Evolutionary conservation across 37 sponge, comb jelly and placozoan species (phyloP), one percentile per base, ranked within the genome.

Genomic region (Spongilla lacustris): DNA sequence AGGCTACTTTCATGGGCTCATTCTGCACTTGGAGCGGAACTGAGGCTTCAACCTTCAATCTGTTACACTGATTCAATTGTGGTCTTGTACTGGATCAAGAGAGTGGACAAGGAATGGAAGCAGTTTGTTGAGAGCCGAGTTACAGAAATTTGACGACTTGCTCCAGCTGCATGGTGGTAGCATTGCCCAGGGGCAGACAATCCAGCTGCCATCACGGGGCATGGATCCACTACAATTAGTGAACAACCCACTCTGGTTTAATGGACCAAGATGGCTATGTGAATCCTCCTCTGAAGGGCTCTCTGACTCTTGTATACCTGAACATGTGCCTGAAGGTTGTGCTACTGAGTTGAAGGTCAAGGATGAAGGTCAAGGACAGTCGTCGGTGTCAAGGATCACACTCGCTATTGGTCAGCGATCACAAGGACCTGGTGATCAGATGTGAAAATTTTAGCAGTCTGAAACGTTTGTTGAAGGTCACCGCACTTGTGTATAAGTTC

Each of bases 151-250:
- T 8, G 71, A 25, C 24, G 31, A n/a, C 82, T 67, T 32, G 25
- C 68, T 22, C 70, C 69, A 23, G n/a, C 25, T 68, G 70, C 34
- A 27, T n/a, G 36, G 22, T 81, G 82, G 82, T 69, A 33, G 22
- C 71, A 81, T 31, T 81, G 82, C 71, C 70, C 82, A 28, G 71
- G 70, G 24, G 70, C 25, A 23, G 82, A 81, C n/a, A 81, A 81
- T 35, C 82, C 82, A 30, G 82, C 82, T 24, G 82, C 70, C 82
- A 21, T 81, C 82, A 17, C 66, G 82, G 30, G 82, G 82, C 31
- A 35, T 68, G 21, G 32, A 67, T 33, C 70, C 70, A 31, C 23
- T 69, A 35, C 36, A 68, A 26, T 69, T 81, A 21, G 71, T 36
- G 25, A 31, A 28, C 25, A 68, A 31, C 68, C 34, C 68, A 68